Evolutionary conservation across 2,797 vertebrate species (phyloP).

Genomic region (Tokudaia tokunoshimensis): DNA sequence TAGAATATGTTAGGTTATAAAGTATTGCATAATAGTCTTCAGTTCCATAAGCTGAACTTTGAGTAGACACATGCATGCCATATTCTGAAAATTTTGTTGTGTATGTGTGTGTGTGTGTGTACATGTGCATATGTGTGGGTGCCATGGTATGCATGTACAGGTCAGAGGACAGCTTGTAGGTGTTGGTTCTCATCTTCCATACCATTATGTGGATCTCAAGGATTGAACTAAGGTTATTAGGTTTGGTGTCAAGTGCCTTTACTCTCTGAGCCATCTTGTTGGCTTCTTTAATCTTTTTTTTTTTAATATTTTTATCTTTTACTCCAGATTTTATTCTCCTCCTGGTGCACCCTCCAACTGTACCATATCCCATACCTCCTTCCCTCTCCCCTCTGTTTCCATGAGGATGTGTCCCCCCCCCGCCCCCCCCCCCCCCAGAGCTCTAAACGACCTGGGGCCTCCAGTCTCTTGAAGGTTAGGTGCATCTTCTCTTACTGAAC

Average conservation of each 20-base stretch:
- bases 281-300: neutral
- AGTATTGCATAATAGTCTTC: neutral
- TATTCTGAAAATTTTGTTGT: conserved; percentile 56
- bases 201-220: neutral
- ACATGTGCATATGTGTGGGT: neutral
- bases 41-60: conserved; percentile 37
- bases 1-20: conserved; percentile 48
- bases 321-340: no score
- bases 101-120: neutral
- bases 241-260: neutral
- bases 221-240: neutral
- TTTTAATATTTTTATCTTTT: no score
- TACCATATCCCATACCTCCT: no score
- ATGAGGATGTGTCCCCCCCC: no score
- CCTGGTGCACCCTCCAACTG: no score
- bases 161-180: neutral
- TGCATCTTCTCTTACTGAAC: no score
- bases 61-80: neutral
- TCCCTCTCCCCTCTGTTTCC: no score
- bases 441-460: no score
- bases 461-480: no score
- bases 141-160: neutral
- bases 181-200: neutral
- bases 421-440: no score
- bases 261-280: neutral